phyloP scores from a whole-genome alignment of 2,797 vertebrate species.

The Mus minutoides region DNA sequence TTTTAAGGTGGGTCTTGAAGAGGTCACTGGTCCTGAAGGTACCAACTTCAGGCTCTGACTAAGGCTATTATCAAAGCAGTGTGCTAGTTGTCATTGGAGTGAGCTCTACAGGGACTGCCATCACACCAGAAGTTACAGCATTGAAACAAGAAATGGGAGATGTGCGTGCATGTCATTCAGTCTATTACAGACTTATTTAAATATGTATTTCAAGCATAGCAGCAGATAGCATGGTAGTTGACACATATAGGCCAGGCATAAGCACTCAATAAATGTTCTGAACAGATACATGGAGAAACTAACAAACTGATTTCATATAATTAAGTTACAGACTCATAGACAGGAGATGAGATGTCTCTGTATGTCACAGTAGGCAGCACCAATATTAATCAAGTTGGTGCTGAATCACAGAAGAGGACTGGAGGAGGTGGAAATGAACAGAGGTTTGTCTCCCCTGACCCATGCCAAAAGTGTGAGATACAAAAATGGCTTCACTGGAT shows the following conservation, averaged over 20 bases:
- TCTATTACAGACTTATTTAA: background rate
- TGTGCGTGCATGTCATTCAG: background rate
- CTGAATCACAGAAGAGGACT: background rate
- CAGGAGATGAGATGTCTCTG: background rate
- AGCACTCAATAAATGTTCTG: background rate
- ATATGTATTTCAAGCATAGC: background rate
- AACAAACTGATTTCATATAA: background rate
- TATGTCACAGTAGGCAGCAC: background rate
- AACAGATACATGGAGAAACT: background rate
- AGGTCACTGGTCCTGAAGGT: background rate
- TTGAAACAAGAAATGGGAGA: background rate
- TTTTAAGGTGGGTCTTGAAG: background rate
- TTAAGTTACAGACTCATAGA: background rate
- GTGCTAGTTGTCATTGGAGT: background rate
- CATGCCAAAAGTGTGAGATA: background rate
- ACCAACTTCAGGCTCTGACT: background rate
- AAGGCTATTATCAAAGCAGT: background rate
- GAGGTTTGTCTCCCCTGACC: background rate
- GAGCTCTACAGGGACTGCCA: accelerated
- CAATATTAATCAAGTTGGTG: background rate
- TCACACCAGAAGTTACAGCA: background rate
- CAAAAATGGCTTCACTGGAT: background rate
- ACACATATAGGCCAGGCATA: background rate
- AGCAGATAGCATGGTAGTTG: background rate
- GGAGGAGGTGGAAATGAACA: background rate